Percentiles rank a stretch among this genome's conserved stretches.
phyloP scores from a whole-genome alignment of 30 jellyfish, hydroid and myxozoan species.

The Hydractinia echinata region DNA sequence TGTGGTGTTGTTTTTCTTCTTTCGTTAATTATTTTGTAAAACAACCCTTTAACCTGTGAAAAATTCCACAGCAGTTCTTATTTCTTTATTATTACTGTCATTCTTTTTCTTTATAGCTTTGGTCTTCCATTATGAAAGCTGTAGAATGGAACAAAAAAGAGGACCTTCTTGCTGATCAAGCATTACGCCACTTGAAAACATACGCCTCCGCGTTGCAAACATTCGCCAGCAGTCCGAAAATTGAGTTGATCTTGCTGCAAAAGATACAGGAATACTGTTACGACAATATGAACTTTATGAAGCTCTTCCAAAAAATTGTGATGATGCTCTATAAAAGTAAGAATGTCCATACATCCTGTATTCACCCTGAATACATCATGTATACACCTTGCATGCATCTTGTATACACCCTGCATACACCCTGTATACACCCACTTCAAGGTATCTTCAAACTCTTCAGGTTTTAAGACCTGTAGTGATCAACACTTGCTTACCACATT shows the following conservation, averaged over 20 bases:
- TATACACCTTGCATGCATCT: too few relatives aligned
- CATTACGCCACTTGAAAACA: conserved; percentile 80
- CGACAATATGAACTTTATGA: conserved; percentile 98
- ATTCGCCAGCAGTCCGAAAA: conserved; percentile 52
- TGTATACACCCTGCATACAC: too few relatives aligned
- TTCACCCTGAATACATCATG: too few relatives aligned
- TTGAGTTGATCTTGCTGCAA: conserved; percentile 69
- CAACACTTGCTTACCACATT: too few relatives aligned
- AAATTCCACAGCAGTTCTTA: too few relatives aligned
- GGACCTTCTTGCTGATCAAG: conserved; percentile 98
- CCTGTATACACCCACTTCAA: neutral
- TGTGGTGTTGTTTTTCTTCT: neutral
- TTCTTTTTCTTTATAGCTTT: conserved; percentile 45
- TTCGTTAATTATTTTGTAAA: too few relatives aligned
- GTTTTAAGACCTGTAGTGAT: too few relatives aligned
- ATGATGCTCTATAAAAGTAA: conserved; percentile 88
- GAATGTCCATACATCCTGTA: neutral
- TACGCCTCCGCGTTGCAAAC: conserved; percentile 75
- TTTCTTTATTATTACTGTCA: neutral
- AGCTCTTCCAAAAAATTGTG: conserved; percentile 87
- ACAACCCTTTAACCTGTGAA: too few relatives aligned
- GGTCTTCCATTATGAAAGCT: conserved; percentile 95
- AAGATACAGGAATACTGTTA: conserved; percentile 92
- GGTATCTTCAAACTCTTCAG: too few relatives aligned
- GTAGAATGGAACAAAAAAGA: conserved; percentile 99